These are phyloP conservation scores for Ceratina japonica DNA, from an alignment of 1,140 invertebrate species.

Conservation along the genomic window DNA sequence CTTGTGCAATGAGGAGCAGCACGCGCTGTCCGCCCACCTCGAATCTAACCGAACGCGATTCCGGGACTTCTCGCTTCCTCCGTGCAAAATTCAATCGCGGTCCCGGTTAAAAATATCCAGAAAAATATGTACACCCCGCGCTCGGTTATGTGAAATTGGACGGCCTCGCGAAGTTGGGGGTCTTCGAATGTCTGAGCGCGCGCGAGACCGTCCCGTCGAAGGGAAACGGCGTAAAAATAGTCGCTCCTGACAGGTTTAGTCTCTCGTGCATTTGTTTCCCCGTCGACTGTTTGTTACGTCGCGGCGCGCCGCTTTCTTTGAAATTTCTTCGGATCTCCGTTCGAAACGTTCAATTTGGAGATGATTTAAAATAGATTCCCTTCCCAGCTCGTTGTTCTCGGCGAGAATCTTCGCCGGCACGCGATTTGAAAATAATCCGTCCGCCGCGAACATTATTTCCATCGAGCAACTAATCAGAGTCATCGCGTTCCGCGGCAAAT, in stretches of 20 bases:
- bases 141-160: background rate
- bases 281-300: background rate
- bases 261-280: constrained; percentile 18
- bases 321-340: no score
- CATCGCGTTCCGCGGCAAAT: background rate
- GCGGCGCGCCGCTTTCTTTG: background rate
- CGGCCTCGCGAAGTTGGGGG: background rate
- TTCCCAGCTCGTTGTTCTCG: no score
- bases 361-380: no score
- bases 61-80: background rate
- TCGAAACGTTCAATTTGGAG: no score
- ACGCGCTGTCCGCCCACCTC: constrained; percentile 31
- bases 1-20: constrained; percentile 30
- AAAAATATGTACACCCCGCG: background rate
- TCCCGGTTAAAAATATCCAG: constrained; percentile 2
- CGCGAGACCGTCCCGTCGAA: constrained; percentile 6
- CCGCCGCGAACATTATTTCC: background rate
- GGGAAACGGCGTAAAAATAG: constrained; percentile 38
- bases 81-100: constrained; percentile 14
- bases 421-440: background rate
- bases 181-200: background rate
- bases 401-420: no score
- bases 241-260: background rate
- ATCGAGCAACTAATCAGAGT: background rate
- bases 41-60: constrained; percentile 32